Evolutionary conservation across 2,888 invertebrate species (phyloP).

Genomic region (Dysmachus trigonus): DNA sequence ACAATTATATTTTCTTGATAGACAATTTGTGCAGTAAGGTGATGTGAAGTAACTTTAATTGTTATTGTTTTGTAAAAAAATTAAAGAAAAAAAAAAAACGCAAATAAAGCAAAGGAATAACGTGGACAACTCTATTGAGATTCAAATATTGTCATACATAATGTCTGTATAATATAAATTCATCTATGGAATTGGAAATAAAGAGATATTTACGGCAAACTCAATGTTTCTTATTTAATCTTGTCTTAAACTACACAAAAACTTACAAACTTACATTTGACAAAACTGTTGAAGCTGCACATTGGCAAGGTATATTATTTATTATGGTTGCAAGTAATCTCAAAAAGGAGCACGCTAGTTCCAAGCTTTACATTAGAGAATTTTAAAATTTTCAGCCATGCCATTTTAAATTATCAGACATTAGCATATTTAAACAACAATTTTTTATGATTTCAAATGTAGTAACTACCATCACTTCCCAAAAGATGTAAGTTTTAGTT

Average conservation of each 20-base stretch:
- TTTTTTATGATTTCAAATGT: too few relatives aligned
- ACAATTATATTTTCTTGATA: slow-evolving; percentile 8
- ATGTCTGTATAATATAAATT: slow-evolving; percentile 25
- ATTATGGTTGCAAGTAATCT: too few relatives aligned
- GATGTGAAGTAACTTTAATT: slow-evolving; percentile 3
- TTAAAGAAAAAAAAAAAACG: neutral
- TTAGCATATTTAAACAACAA: too few relatives aligned
- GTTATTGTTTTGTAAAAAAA: slow-evolving; percentile 28
- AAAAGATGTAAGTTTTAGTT: too few relatives aligned
- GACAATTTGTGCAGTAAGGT: neutral
- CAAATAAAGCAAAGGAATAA: neutral
- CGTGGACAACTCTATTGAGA: neutral
- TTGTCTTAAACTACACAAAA: neutral
- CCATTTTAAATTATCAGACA: too few relatives aligned
- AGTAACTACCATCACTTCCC: too few relatives aligned
- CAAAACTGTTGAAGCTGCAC: neutral
- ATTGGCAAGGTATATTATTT: too few relatives aligned
- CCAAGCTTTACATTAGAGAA: too few relatives aligned
- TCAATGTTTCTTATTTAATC: neutral
- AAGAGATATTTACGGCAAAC: slow-evolving; percentile 19
- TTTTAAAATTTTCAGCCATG: too few relatives aligned
- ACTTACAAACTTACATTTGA: too few relatives aligned
- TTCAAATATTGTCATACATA: slow-evolving; percentile 9
- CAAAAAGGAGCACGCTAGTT: too few relatives aligned
- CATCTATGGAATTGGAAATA: slow-evolving; percentile 29